phyloP scores from a whole-genome alignment of 2,888 invertebrate species.

The Zygaena filipendulae region DNA sequence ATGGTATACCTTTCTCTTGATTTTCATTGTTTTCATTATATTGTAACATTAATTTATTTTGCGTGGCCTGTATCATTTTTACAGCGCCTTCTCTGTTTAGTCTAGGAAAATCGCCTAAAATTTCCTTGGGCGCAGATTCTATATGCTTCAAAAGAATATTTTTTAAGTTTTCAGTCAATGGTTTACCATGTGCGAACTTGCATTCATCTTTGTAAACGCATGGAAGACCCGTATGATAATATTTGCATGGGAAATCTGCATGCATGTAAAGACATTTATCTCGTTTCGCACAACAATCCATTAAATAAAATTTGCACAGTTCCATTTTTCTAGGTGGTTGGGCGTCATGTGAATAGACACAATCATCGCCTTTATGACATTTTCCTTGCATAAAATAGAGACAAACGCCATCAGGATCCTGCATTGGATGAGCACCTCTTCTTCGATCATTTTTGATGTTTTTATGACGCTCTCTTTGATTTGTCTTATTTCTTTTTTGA shows the following conservation, averaged over 20 bases:
- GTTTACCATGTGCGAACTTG: slow-evolving; percentile 92
- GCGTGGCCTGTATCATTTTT: slow-evolving; percentile 62
- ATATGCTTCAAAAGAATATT: slow-evolving; percentile 78
- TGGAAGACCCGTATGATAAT: slow-evolving; percentile 91
- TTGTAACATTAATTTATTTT: slow-evolving; percentile 52
- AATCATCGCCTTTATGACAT: slow-evolving; percentile 86
- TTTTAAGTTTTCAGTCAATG: slow-evolving; percentile 82
- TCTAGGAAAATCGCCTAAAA: slow-evolving; percentile 89
- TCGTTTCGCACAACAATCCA: slow-evolving; percentile 95
- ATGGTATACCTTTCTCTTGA: slow-evolving; percentile 48
- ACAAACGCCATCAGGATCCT: slow-evolving; percentile 80
- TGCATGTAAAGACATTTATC: slow-evolving; percentile 97
- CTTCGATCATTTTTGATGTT: slow-evolving; percentile 62
- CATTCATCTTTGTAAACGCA: slow-evolving; percentile 87
- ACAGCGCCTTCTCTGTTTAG: slow-evolving; percentile 81
- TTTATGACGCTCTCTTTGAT: slow-evolving; percentile 56
- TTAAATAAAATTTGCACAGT: slow-evolving; percentile 95
- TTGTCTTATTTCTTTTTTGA: slow-evolving; percentile 42
- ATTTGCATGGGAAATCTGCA: slow-evolving; percentile 97
- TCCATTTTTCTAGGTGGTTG: slow-evolving; percentile 89
- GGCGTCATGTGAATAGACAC: slow-evolving; percentile 87
- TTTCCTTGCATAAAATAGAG: slow-evolving; percentile 90
- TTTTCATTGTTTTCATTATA: slow-evolving; percentile 37
- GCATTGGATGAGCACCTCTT: slow-evolving; percentile 67
- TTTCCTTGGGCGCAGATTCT: slow-evolving; percentile 91